phyloP scores from a whole-genome alignment of 2,888 invertebrate species.

The Andrena minutula region DNA sequence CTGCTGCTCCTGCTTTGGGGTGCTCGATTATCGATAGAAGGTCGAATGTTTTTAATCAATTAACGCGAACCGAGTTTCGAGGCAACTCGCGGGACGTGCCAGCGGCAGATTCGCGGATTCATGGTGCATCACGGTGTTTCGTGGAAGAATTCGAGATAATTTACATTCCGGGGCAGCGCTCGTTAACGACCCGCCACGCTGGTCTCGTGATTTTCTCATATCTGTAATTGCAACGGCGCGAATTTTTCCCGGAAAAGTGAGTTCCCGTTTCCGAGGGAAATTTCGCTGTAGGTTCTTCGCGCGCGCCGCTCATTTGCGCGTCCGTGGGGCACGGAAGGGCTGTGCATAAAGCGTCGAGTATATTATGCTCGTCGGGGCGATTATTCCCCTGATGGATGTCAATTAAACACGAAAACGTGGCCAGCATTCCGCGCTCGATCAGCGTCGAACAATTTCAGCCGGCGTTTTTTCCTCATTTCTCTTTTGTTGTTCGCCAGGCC shows the following conservation, averaged over 20 bases:
- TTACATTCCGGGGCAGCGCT: not conserved
- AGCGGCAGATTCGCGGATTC: not conserved
- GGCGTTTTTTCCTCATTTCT: slow-evolving; percentile 11
- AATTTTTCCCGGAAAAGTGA: slow-evolving; percentile 1
- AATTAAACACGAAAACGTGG: slow-evolving; percentile 62
- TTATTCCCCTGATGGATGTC: slow-evolving; percentile 58
- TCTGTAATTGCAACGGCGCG: not conserved
- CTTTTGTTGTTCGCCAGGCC: not conserved
- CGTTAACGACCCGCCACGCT: not conserved
- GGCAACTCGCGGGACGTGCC: not conserved
- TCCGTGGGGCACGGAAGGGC: slow-evolving; percentile 18
- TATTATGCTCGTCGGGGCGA: slow-evolving; percentile 59
- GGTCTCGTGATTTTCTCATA: not conserved
- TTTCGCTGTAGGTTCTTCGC: slow-evolving; percentile 11
- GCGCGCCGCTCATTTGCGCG: not conserved
- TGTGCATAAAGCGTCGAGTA: slow-evolving; percentile 29
- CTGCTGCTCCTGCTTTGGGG: slow-evolving; percentile 45
- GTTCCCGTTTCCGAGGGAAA: not conserved
- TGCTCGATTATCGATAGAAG: slow-evolving; percentile 65
- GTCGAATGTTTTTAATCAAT: slow-evolving; percentile 72
- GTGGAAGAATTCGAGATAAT: slow-evolving; percentile 3
- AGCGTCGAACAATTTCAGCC: slow-evolving; percentile 41
- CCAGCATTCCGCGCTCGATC: slow-evolving; percentile 50
- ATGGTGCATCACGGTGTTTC: not conserved
- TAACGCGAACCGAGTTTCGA: slow-evolving; percentile 49